phyloP scores from a whole-genome alignment of 2,888 invertebrate genomes.

The Philaethria dido region DNA sequence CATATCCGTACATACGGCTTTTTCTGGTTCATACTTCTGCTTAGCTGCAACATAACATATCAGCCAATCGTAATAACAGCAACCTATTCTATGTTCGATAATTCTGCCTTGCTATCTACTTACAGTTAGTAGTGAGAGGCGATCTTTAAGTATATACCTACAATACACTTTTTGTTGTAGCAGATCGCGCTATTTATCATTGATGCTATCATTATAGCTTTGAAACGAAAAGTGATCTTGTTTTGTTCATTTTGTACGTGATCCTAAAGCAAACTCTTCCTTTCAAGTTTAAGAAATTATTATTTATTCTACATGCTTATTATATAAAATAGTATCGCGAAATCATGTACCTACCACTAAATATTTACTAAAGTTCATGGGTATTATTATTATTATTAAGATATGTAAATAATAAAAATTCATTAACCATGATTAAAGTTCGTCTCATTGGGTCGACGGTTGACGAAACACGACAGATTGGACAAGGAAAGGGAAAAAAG shows the following conservation, averaged over 20 bases:
- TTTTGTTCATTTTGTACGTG: conserved; percentile 50
- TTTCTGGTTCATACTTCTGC: conserved; percentile 29
- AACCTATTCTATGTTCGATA: conserved; percentile 50
- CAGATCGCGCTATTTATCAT: conserved; percentile 58
- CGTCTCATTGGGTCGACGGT: conserved; percentile 63
- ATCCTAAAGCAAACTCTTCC: conserved; percentile 61
- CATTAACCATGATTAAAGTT: conserved; percentile 52
- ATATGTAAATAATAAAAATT: not conserved
- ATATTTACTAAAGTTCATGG: not conserved
- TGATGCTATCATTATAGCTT: conserved; percentile 61
- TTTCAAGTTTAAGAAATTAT: conserved; percentile 55
- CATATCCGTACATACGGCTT: conserved; percentile 24
- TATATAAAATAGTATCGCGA: not conserved
- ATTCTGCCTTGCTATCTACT: conserved; percentile 53
- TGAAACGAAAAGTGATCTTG: conserved; percentile 67
- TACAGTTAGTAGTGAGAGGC: conserved; percentile 63
- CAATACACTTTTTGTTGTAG: conserved; percentile 59
- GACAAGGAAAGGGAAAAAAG: conserved; percentile 65
- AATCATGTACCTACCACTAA: not conserved
- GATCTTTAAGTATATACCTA: conserved; percentile 57
- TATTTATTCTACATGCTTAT: not conserved
- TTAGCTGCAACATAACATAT: conserved; percentile 50
- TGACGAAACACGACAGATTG: conserved; percentile 58
- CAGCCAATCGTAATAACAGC: conserved; percentile 53
- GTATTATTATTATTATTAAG: not conserved